phyloP scores from a whole-genome alignment of 2,797 vertebrate species.

The Cossypha niveicapilla region DNA sequence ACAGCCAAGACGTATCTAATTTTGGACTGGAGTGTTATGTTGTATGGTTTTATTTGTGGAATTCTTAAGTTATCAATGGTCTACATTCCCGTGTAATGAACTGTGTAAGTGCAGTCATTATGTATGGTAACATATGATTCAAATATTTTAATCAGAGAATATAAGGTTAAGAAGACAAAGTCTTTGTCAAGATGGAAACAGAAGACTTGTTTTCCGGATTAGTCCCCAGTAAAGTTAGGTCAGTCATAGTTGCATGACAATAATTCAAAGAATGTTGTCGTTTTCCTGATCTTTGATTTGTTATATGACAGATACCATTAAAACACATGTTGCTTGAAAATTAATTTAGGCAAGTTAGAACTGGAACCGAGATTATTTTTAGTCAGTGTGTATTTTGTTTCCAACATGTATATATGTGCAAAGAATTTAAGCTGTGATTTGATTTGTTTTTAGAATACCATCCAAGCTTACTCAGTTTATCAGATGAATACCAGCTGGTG shows the following conservation, averaged over 20 bases:
- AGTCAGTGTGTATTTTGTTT: background rate
- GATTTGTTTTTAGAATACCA: background rate
- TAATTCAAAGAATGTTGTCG: background rate
- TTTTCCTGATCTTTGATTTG: background rate
- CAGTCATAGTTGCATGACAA: background rate
- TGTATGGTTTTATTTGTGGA: background rate
- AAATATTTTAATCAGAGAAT: background rate
- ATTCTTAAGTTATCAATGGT: background rate
- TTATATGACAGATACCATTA: background rate
- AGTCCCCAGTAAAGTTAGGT: background rate
- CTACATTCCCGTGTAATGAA: background rate
- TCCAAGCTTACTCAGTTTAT: background rate
- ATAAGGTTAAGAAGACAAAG: background rate
- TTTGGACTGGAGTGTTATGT: background rate
- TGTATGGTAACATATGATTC: background rate
- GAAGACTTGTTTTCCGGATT: background rate
- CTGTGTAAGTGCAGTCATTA: background rate
- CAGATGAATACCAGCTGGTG: constrained; percentile 47
- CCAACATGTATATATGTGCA: background rate
- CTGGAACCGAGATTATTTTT: background rate
- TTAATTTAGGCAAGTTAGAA: background rate
- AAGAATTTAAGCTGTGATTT: background rate
- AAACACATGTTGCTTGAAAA: background rate
- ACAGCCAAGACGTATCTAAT: background rate
- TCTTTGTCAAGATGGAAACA: background rate